Evolutionary conservation across 2,797 vertebrate species (phyloP), one percentile per base, ranked within the genome.

Genomic region (Anguilla marmorata): DNA sequence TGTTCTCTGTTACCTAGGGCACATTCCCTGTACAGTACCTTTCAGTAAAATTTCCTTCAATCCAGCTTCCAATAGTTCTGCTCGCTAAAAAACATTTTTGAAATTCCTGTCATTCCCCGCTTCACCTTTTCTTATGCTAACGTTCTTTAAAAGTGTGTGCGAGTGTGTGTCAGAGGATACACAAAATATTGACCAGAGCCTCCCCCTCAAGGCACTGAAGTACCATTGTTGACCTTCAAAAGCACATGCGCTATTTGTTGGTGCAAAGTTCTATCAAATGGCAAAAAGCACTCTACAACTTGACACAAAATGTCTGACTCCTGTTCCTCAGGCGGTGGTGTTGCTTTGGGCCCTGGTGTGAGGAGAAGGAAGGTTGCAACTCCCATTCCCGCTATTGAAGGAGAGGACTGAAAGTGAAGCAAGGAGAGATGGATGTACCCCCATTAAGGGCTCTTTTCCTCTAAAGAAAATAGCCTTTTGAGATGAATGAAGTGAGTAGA

Each of bases 371-470:
- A 85, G 14, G 37, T 24, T 48, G 37, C 16, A 8, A 80, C 37
- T 45, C 76, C 37, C 37, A 41, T 45, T 48, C 76, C 76, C n/a
- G 33, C 33, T 80, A 80, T 45, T 48, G 79, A n/a, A 45, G 19
- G 72, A 91, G 88, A 88, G 86, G 0, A 88, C 56, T 89, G 87
- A 76, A 89, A 90, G 89, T 86, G 89, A 90, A 85, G 87, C 85
- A 86, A 86, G 85, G 87, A 92, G 90, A 88, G 90, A 91, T 90
- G 87, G 84, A 84, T 89, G 90, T 82, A 89, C 30, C 8, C 88
- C 89, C 91, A 91, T 91, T 88, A 88, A 92, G 91, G 90, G 93
- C 92, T 93, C 91, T 94, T 95, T 93, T 93, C 94, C 93, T 92
- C 93, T 84, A 88, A 90, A 90, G 91, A 90, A 89, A 92, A 90